These are phyloP conservation scores for Copidosoma floridanum DNA, from an alignment of 1,140 invertebrate species.

Conservation along the genomic window DNA sequence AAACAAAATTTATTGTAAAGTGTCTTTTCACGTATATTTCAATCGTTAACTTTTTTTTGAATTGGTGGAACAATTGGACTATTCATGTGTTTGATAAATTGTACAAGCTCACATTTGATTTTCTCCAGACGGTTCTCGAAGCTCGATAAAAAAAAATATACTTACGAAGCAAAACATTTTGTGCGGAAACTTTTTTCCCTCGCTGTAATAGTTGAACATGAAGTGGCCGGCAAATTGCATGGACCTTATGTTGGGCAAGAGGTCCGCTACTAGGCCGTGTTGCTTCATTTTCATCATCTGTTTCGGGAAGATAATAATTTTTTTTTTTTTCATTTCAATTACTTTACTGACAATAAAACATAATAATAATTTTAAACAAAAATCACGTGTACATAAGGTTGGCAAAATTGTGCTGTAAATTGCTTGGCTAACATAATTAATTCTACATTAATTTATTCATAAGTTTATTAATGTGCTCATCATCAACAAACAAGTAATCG, in stretches of 20 bases:
- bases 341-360: background rate
- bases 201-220: conserved; percentile 73
- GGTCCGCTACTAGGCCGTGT: conserved; percentile 73
- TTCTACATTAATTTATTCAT: background rate
- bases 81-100: too few relatives aligned
- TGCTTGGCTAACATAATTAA: background rate
- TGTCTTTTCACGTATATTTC: too few relatives aligned
- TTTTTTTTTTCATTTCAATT: too few relatives aligned
- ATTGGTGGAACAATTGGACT: too few relatives aligned
- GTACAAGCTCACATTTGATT: too few relatives aligned
- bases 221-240: conserved; percentile 76
- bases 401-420: background rate
- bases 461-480: too few relatives aligned
- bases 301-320: conserved; percentile 11
- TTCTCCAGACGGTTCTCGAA: too few relatives aligned
- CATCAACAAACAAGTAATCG: too few relatives aligned
- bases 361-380: background rate
- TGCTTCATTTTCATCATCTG: conserved; percentile 62
- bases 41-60: too few relatives aligned
- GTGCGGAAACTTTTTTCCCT: conserved; percentile 50
- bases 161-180: conserved; percentile 49
- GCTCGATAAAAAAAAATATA: too few relatives aligned
- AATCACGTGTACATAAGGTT: background rate
- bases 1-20: too few relatives aligned
- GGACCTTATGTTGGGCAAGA: conserved; percentile 76